phyloP scores from a whole-genome alignment of 2,797 vertebrate species.

The Carcharodon carcharias region DNA sequence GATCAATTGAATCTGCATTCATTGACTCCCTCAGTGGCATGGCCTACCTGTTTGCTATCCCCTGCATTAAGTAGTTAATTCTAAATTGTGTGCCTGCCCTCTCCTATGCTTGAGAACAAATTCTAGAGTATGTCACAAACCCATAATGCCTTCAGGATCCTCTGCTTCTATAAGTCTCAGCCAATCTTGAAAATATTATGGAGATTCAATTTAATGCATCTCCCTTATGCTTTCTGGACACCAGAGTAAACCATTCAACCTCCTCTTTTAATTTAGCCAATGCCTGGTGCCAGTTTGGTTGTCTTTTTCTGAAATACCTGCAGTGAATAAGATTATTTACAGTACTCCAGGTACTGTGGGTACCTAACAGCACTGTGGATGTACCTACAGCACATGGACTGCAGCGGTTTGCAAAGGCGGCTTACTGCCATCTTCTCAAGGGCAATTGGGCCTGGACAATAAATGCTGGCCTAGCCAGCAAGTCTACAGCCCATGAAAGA shows the following conservation, averaged over 20 bases:
- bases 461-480: too few relatives aligned
- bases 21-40: background rate
- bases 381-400: too few relatives aligned
- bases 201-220: background rate
- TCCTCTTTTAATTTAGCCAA: background rate
- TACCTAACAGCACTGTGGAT: too few relatives aligned
- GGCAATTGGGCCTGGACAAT: too few relatives aligned
- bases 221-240: background rate
- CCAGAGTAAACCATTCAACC: background rate
- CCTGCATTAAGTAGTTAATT: background rate
- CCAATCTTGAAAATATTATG: background rate
- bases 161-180: background rate
- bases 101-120: background rate
- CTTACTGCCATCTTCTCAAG: too few relatives aligned
- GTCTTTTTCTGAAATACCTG: background rate
- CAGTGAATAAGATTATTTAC: background rate
- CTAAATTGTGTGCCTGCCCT: background rate
- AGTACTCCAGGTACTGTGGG: background rate
- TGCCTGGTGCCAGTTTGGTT: background rate
- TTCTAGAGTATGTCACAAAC: background rate
- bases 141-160: background rate
- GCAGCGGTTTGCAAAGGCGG: too few relatives aligned
- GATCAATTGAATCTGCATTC: background rate
- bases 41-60: background rate
- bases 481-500: too few relatives aligned